Base-by-base conservation (phyloP, 2,888 invertebrate species). In the Drosophila borborema region DNA sequence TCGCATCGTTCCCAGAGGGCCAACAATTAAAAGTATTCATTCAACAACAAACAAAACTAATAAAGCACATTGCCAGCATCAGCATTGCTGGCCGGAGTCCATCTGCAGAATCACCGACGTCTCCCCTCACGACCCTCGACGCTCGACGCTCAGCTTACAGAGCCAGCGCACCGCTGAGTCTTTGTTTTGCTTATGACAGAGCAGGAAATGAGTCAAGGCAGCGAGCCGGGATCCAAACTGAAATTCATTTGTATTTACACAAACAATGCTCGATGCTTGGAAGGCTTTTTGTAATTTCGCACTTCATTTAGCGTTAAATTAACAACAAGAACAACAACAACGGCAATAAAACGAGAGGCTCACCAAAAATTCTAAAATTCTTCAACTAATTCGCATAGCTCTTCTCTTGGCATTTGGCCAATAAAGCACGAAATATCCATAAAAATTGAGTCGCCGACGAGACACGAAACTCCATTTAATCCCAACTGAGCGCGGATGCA, bases 271-370 rank as follows among this genome's bases (percentile, higher is more conserved):
- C 38, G 55, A 56, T 31, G 43, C 20, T 53, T 40, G n/a, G 55
- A 40, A 40, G 54, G 55, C 55, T 65, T 64, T 68, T 72, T 66
- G 84, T 86, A 87, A 87, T 87, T 87, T 89, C 87, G 89, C 87
- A 87, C 87, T 87, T 87, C 87, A 87, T 87, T 87, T 87, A 82
- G 87, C 89, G 82, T 85, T 82, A 87, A 87, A 86, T 87, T 84
- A 87, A 85, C 69, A 83, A 79, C 69, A 74, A 68, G 58, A 64
- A 18, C 18, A 58, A 18, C 23, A 16, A 59, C 14, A 56, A 43
- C 20, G 65, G 66, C 63, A 14, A 46, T 31, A 49, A 31, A 51
- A 12, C 23, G 23, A 63, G 34, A 45, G 46, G 63, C 71, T 55
- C 65, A 55, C 56, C 48, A 69, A 54, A 67, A 72, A 74, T 62